These are phyloP conservation scores for Cavia porcellus DNA, from an alignment of 2,113 vertebrate genomes.

Conservation along the genomic window DNA sequence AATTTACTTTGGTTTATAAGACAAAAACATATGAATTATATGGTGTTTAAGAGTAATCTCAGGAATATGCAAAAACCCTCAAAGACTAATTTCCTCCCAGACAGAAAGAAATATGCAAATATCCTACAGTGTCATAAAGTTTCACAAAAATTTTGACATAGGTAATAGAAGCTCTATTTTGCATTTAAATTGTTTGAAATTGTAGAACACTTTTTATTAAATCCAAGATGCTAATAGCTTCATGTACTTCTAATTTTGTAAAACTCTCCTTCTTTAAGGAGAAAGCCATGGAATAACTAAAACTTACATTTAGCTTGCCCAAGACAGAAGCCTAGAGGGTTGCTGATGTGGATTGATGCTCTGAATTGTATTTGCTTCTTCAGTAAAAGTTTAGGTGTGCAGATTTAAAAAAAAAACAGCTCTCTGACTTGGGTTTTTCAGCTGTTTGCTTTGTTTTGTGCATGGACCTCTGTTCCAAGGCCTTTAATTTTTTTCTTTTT, in stretches of 20 bases:
- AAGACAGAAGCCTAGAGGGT: not conserved
- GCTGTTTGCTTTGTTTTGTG: not conserved
- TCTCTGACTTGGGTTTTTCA: not conserved
- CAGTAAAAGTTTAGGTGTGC: not conserved
- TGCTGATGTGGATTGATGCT: not conserved
- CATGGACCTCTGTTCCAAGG: not conserved
- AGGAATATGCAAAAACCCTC: conserved; percentile 30
- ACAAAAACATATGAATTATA: conserved; percentile 36
- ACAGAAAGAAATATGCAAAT: conserved; percentile 55
- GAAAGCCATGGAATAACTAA: not conserved
- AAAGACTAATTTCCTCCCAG: conserved; percentile 32
- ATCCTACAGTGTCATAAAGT: not conserved
- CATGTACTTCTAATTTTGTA: not conserved
- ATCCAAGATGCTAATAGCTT: not conserved
- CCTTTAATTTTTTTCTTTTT: too few species aligned
- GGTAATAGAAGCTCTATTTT: conserved; percentile 12
- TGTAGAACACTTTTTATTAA: not conserved
- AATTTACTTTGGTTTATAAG: conserved; percentile 10
- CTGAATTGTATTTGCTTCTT: not conserved
- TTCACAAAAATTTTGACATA: conserved; percentile 51
- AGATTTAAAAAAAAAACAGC: not conserved
- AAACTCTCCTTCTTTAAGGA: not conserved
- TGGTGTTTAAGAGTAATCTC: not conserved
- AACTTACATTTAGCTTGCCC: not conserved
- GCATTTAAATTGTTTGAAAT: conserved; percentile 49